phyloP scores from a whole-genome alignment of 2,888 invertebrate species.

The Acanthosoma haemorrhoidale region DNA sequence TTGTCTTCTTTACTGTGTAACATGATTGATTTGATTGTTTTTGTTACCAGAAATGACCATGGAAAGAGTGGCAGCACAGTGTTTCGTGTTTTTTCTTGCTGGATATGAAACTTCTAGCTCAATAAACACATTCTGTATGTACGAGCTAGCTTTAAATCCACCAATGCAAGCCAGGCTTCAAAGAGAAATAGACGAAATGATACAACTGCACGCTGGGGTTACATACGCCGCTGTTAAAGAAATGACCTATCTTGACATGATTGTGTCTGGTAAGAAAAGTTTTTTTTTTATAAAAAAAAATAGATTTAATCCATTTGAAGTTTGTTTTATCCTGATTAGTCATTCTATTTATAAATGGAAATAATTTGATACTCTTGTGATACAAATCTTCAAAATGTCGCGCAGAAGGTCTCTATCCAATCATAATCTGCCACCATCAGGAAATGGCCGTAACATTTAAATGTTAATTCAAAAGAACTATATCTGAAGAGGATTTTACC shows the following conservation, averaged over 20 bases:
- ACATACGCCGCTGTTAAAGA: constrained; percentile 51
- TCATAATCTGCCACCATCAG: background rate
- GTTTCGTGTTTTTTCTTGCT: constrained; percentile 51
- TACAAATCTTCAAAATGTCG: no score
- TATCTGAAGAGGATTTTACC: background rate
- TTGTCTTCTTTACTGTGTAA: background rate
- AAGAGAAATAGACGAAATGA: constrained; percentile 49
- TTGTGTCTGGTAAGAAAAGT: constrained; percentile 48
- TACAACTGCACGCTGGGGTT: constrained; percentile 46
- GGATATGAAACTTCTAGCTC: constrained; percentile 55
- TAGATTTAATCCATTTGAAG: no score
- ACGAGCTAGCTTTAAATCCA: constrained; percentile 53
- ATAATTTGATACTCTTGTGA: no score
- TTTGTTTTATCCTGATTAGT: no score
- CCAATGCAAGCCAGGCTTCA: constrained; percentile 50
- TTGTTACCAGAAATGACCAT: constrained; percentile 48
- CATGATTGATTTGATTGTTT: no score
- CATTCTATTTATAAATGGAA: no score
- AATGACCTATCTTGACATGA: constrained; percentile 53
- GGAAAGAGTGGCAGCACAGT: constrained; percentile 49
- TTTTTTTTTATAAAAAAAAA: no score
- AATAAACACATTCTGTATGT: constrained; percentile 53
- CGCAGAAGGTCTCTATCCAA: background rate
- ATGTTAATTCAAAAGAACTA: constrained; percentile 48
- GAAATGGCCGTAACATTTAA: background rate